phyloP scores from a whole-genome alignment of 2,797 vertebrate genomes.

The Tragopan temminckii region DNA sequence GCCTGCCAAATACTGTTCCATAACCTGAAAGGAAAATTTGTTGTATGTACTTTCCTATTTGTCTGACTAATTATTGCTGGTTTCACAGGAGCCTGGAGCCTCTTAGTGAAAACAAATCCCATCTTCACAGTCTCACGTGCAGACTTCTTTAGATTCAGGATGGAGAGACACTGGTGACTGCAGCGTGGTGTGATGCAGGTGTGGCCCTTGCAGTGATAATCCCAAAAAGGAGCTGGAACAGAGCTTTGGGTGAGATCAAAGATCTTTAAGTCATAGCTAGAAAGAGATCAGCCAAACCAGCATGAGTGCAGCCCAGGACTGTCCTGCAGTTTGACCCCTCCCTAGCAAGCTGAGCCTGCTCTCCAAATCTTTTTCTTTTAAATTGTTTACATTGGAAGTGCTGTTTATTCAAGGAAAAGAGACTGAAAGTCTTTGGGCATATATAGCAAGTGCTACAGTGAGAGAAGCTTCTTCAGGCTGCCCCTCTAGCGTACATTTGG shows the following conservation, averaged over 20 bases:
- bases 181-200: neutral
- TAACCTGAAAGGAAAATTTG: neutral
- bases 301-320: neutral
- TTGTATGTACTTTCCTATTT: neutral
- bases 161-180: neutral
- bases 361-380: neutral
- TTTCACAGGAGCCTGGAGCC: accelerated
- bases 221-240: conserved; percentile 14
- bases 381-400: neutral
- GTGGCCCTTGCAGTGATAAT: neutral
- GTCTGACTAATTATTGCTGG: neutral
- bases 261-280: neutral
- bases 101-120: neutral
- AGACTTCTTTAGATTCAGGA: neutral
- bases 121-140: neutral
- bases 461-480: neutral
- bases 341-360: neutral
- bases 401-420: neutral
- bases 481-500: neutral
- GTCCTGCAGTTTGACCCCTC: neutral
- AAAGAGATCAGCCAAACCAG: neutral
- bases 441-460: neutral
- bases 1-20: neutral
- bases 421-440: neutral
- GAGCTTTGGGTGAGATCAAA: neutral